These are phyloP conservation scores for Lasius fuliginosus DNA, from an alignment of 2,888 invertebrate genomes.

Conservation along the genomic window DNA sequence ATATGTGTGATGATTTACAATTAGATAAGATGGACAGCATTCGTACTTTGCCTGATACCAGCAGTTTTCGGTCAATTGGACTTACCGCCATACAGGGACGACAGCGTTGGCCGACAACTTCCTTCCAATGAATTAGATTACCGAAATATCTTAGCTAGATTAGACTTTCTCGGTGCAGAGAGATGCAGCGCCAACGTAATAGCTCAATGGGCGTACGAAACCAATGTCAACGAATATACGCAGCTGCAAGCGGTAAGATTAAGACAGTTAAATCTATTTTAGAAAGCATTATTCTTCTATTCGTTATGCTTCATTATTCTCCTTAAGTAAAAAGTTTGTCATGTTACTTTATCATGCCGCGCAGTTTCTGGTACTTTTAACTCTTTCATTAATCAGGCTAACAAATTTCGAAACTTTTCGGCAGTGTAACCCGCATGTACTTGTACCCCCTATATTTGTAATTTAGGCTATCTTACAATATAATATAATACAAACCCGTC, in stretches of 20 bases:
- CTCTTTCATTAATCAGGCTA: conserved; percentile 13
- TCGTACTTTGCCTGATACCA: conserved; percentile 66
- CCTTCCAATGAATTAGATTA: conserved; percentile 74
- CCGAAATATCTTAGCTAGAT: conserved; percentile 87
- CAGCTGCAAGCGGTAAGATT: conserved; percentile 93
- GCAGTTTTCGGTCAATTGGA: conserved; percentile 80
- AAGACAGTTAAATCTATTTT: neutral
- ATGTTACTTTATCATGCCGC: neutral
- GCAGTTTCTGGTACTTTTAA: neutral
- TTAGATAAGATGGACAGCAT: conserved; percentile 28
- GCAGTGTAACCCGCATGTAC: conserved; percentile 61
- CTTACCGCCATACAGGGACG: conserved; percentile 79
- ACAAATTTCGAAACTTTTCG: conserved; percentile 44
- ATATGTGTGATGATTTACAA: neutral
- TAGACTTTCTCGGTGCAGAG: conserved; percentile 92
- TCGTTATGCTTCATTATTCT: neutral
- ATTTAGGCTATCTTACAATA: conserved; percentile 34
- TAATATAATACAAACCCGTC: neutral
- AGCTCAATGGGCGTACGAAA: conserved; percentile 96
- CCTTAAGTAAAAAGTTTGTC: neutral
- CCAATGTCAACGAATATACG: conserved; percentile 93
- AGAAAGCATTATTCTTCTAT: neutral
- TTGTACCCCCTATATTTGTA: neutral
- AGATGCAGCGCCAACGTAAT: conserved; percentile 95
- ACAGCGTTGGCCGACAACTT: conserved; percentile 63